Conservation (phyloP, 2,888 invertebrate species). For the Dryobotodes eremita region DNA sequence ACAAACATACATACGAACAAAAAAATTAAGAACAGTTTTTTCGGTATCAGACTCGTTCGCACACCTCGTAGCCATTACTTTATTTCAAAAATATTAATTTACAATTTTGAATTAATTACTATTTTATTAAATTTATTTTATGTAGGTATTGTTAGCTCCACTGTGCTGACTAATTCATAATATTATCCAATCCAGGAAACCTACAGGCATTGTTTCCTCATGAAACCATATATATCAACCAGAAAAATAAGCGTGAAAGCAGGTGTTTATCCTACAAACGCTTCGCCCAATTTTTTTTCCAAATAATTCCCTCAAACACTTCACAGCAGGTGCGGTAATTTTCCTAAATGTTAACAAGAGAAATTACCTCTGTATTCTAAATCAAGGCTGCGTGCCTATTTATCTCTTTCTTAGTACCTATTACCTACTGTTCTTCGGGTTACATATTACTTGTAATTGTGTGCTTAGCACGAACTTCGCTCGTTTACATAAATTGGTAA, state of each 20-base stretch:
- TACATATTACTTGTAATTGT: constrained; percentile 58
- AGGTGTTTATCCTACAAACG: background rate
- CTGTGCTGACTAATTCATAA: background rate
- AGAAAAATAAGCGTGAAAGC: background rate
- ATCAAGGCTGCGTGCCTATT: constrained; percentile 61
- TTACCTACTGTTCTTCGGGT: constrained; percentile 43
- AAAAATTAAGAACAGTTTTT: no score
- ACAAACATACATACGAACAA: no score
- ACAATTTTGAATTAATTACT: no score
- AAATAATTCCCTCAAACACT: constrained; percentile 38
- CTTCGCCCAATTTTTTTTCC: constrained; percentile 23
- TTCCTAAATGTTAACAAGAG: constrained; percentile 34
- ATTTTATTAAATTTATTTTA: no score
- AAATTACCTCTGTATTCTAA: constrained; percentile 59
- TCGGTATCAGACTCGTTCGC: no score
- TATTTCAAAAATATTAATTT: no score
- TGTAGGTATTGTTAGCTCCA: no score
- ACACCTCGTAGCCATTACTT: no score
- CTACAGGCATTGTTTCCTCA: background rate
- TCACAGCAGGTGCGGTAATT: constrained; percentile 55
- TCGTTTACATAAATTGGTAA: constrained; percentile 64
- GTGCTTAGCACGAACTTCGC: constrained; percentile 56
- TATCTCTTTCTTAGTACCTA: constrained; percentile 61
- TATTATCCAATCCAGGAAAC: background rate
- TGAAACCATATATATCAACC: background rate